Percentiles rank a stretch among this genome's conserved stretches.
phyloP scores from a whole-genome alignment of 2,797 vertebrate genomes.

The Cottoperca gobio region DNA sequence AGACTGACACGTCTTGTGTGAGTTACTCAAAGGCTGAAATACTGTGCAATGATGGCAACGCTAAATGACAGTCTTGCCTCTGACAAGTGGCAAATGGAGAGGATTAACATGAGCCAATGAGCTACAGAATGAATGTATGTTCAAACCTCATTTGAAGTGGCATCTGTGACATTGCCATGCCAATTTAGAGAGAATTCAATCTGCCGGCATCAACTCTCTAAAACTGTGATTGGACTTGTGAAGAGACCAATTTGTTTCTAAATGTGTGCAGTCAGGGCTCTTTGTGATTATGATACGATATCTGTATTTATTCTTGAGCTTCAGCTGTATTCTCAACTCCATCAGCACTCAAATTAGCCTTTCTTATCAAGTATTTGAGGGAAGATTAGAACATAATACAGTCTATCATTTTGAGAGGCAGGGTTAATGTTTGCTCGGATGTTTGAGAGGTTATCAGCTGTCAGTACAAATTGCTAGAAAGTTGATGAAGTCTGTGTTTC shows the following conservation, averaged over 20 bases:
- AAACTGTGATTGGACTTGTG: constrained; percentile 79
- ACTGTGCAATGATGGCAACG: constrained; percentile 65
- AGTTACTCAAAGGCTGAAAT: constrained; percentile 73
- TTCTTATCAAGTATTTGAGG: constrained; percentile 81
- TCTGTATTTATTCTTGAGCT: constrained; percentile 79
- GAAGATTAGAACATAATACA: constrained; percentile 82
- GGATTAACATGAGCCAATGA: constrained; percentile 84
- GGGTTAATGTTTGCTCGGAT: constrained; percentile 75
- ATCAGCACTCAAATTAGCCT: constrained; percentile 82
- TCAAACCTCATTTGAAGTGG: constrained; percentile 85
- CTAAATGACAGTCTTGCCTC: constrained; percentile 73
- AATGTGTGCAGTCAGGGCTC: constrained; percentile 75
- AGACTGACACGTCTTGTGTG: constrained; percentile 74
- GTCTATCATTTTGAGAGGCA: constrained; percentile 76
- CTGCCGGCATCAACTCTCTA: constrained; percentile 74
- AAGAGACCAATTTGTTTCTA: constrained; percentile 80
- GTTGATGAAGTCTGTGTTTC: constrained; percentile 78
- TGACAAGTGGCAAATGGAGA: constrained; percentile 82
- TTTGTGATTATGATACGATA: constrained; percentile 80
- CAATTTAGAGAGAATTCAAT: constrained; percentile 84
- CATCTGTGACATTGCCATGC: constrained; percentile 83
- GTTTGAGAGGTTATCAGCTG: constrained; percentile 80
- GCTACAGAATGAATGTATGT: constrained; percentile 81
- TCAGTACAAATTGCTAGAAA: constrained; percentile 76
- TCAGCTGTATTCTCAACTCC: constrained; percentile 76